Percentiles rank a stretch among this genome's conserved stretches.
These are phyloP conservation scores for Metridium senile DNA, from an alignment of 92 coral and sea anemone genomes.

Conservation along the genomic window DNA sequence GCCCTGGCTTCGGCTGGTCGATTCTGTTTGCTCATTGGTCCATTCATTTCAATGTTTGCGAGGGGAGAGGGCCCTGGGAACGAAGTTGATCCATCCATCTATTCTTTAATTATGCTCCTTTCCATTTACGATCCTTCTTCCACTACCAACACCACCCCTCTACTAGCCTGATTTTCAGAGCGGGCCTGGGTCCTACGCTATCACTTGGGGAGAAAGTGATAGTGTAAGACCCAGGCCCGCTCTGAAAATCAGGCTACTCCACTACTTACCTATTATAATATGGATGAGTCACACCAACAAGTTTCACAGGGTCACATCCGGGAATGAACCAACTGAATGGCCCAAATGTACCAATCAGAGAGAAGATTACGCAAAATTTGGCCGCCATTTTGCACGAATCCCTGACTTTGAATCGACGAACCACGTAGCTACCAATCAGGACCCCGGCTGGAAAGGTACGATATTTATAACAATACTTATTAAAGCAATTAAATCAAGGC, in stretches of 20 bases:
- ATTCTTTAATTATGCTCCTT: no score
- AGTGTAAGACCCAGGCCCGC: neutral
- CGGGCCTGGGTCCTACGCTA: no score
- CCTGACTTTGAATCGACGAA: slow-evolving; percentile 62
- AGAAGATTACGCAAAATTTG: slow-evolving; percentile 47
- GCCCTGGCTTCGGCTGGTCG: no score
- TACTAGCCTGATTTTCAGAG: no score
- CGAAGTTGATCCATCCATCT: no score
- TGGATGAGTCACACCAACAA: slow-evolving; percentile 72
- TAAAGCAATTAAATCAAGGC: neutral
- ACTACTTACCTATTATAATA: slow-evolving; percentile 34
- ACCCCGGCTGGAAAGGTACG: slow-evolving; percentile 54
- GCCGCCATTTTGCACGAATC: slow-evolving; percentile 75
- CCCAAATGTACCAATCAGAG: slow-evolving; percentile 42
- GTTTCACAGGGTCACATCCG: slow-evolving; percentile 66
- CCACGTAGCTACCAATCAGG: slow-evolving; percentile 50
- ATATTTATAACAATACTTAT: neutral
- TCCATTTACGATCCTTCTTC: no score
- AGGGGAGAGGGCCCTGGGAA: no score
- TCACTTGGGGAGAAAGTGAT: no score
- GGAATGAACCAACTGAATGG: slow-evolving; percentile 67
- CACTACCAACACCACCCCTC: no score
- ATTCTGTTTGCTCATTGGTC: no score
- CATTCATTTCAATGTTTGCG: no score
- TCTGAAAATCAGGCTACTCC: no score